Percentiles rank a stretch among this genome's conserved stretches.
phyloP scores from a whole-genome alignment of 23 tunicate species.

The Diplosoma virens region DNA sequence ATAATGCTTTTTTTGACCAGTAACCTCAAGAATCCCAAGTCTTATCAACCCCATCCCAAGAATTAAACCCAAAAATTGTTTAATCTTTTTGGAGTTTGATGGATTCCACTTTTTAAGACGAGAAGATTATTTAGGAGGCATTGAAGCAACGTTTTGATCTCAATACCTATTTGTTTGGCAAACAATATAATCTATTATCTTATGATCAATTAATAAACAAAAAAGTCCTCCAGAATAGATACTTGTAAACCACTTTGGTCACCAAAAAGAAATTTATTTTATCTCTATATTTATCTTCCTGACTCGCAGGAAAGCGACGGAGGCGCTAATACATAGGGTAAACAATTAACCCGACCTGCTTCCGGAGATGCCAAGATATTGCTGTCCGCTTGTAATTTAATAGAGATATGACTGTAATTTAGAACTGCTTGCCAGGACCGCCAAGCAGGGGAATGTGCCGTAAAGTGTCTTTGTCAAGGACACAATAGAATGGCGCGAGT shows the following conservation, averaged over 20 bases:
- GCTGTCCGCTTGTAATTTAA: too few relatives aligned
- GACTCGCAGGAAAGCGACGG: too few relatives aligned
- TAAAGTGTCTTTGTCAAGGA: too few relatives aligned
- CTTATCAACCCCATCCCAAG: constrained; percentile 16
- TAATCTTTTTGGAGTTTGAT: not conserved
- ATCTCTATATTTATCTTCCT: too few relatives aligned
- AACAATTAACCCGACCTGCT: too few relatives aligned
- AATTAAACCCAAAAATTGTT: not conserved
- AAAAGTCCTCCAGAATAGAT: not conserved
- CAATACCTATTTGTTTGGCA: not conserved
- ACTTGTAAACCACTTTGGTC: not conserved
- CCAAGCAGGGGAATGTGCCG: too few relatives aligned
- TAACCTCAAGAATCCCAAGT: not conserved
- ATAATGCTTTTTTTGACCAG: not conserved
- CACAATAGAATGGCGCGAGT: too few relatives aligned
- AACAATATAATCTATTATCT: constrained; percentile 1
- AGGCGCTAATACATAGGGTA: too few relatives aligned
- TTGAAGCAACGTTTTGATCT: not conserved
- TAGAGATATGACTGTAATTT: too few relatives aligned
- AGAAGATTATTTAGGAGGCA: not conserved
- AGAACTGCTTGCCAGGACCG: too few relatives aligned
- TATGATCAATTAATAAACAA: not conserved
- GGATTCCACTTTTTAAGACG: not conserved
- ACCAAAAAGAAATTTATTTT: not conserved
- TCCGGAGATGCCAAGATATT: too few relatives aligned